Percentiles rank a stretch among this genome's conserved stretches.
These are phyloP conservation scores for Sebastes cheni DNA, from an alignment of 2,797 vertebrate genomes.

Conservation along the genomic window DNA sequence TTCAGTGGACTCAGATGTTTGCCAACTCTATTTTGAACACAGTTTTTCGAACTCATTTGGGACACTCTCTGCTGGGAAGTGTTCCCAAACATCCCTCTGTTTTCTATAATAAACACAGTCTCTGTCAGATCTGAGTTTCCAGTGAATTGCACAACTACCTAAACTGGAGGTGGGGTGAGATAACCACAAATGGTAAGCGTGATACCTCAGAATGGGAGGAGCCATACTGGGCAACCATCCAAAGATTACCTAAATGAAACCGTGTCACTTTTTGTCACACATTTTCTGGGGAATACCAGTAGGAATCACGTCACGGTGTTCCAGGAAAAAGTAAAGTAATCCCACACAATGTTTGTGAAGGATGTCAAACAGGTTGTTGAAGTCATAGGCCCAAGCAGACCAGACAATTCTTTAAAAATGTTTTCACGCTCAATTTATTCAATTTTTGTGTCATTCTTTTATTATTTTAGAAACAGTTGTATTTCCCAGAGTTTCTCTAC, in stretches of 20 bases:
- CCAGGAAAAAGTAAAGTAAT: not conserved
- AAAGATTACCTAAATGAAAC: not conserved
- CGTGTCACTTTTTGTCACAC: not conserved
- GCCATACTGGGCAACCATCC: not conserved
- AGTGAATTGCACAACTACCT: not conserved
- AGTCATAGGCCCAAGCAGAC: too few relatives aligned
- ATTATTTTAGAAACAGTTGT: too few relatives aligned
- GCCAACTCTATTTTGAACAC: not conserved
- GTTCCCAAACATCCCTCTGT: not conserved
- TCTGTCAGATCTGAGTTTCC: not conserved
- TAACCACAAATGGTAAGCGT: not conserved
- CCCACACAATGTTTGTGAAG: not conserved
- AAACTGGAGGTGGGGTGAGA: not conserved
- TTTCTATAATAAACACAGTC: not conserved
- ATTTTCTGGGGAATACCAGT: not conserved
- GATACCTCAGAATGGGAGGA: not conserved
- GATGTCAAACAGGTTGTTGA: not conserved
- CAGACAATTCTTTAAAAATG: not conserved
- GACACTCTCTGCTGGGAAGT: not conserved
- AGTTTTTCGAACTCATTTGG: not conserved
- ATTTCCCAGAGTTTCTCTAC: not conserved
- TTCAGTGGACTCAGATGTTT: not conserved
- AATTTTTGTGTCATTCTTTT: not conserved
- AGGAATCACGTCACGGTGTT: not conserved
- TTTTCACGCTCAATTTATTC: not conserved